phyloP scores from a whole-genome alignment of 2,888 invertebrate genomes.

The Cabera pusaria region DNA sequence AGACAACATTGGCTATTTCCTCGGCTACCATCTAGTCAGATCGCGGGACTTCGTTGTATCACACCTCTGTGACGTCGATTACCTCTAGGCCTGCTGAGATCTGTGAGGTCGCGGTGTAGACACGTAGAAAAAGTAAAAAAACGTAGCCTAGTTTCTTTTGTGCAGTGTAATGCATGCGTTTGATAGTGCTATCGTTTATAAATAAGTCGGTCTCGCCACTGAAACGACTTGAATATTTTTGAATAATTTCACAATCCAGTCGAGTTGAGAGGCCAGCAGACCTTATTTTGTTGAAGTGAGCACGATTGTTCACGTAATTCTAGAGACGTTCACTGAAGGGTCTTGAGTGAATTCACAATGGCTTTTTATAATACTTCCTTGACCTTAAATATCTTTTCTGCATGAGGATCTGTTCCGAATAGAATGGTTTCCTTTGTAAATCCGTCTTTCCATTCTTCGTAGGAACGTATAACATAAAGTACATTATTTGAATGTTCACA shows the following conservation, averaged over 20 bases:
- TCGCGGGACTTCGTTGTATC: slow-evolving; percentile 51
- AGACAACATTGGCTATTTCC: slow-evolving; percentile 49
- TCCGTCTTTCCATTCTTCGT: not conserved
- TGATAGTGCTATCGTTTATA: slow-evolving; percentile 33
- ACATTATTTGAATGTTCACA: too few relatives aligned
- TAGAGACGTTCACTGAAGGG: slow-evolving; percentile 12
- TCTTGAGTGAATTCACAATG: slow-evolving; percentile 14
- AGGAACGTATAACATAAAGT: too few relatives aligned
- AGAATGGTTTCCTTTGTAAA: slow-evolving; percentile 4
- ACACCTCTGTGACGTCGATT: slow-evolving; percentile 51
- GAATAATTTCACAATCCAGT: slow-evolving; percentile 3
- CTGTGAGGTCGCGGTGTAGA: slow-evolving; percentile 22
- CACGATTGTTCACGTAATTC: slow-evolving; percentile 14
- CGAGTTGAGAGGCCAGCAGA: slow-evolving; percentile 9
- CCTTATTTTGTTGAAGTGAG: slow-evolving; percentile 10
- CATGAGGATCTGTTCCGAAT: slow-evolving; percentile 6
- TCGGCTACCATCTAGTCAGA: slow-evolving; percentile 57
- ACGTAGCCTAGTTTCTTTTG: slow-evolving; percentile 42
- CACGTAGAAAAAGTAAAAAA: too few relatives aligned
- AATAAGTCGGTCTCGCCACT: slow-evolving; percentile 31
- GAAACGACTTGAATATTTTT: slow-evolving; percentile 6
- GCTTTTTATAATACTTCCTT: slow-evolving; percentile 5
- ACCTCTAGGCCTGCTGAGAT: too few relatives aligned
- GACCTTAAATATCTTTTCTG: slow-evolving; percentile 5
- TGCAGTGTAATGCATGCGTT: slow-evolving; percentile 49